Evolutionary conservation across 2,888 invertebrate genomes (phyloP), one percentile per base, ranked within the genome.

Genomic region (Drosophila anceps): DNA sequence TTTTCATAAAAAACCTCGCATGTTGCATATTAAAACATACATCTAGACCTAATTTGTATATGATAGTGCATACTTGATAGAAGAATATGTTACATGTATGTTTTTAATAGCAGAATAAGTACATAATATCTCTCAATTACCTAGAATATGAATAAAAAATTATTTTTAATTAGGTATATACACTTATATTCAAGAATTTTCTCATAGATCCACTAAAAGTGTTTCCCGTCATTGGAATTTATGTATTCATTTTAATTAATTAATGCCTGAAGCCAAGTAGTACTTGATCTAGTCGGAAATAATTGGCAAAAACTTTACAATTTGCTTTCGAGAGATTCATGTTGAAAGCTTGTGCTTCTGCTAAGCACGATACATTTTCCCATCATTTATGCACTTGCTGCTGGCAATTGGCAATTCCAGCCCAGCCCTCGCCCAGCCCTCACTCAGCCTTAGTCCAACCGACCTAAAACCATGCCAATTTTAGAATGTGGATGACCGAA

Each of bases 341-440:
- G 39, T 39, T 39, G 33, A 37, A n/a, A 13, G 41, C 37, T 57
- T 43, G 0, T 15, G 18, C 51, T 4, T 24, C 3, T 43, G 39
- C n/a, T n/a, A 12, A 54, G 50, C 62, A 5, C 10, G 24, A 31
- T 35, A 33, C 18, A 77, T 43, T 63, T 43, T 18, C 5, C 27
- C 31, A 44, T 43, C 33, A 51, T 50, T 72, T 72, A 33, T 62
- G 39, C 29, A 70, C 46, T 76, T 69, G 60, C 54, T 62, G 41
- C 35, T 15, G 57, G 69, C 72, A 58, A 57, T 78, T 64, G 35
- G 37, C 35, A 33, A 4, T 12, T 1, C 10, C 15, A 18, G 7
- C 18, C 8, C 4, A 33, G 31, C 33, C 35, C 29, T 15, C 15
- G 4, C 15, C 15, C 2, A 31, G 12, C 1, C 13, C 7, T 31